Evolutionary conservation across 2,797 vertebrate species (phyloP).

Genomic region (Clarias platycephalus): DNA sequence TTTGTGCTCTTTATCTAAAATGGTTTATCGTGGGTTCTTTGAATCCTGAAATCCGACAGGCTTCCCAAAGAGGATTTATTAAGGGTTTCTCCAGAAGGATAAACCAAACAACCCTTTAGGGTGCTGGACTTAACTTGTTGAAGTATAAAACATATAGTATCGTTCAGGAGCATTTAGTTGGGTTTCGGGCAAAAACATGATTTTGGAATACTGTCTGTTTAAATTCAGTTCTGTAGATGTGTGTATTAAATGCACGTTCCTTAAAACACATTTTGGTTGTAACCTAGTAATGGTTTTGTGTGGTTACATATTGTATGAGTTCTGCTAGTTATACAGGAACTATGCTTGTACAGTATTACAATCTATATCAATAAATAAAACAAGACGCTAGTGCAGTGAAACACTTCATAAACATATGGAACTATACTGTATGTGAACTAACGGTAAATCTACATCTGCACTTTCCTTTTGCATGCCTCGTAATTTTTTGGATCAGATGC

Average conservation of each 20-base stretch:
- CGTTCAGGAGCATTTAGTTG: background rate
- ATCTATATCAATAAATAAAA: background rate
- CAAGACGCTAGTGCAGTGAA: background rate
- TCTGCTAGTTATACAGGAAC: background rate
- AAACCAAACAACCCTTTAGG: background rate
- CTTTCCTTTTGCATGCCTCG: background rate
- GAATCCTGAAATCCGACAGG: background rate
- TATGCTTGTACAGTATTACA: background rate
- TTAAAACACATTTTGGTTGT: background rate
- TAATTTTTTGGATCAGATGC: background rate
- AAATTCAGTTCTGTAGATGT: background rate
- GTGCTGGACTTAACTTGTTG: background rate
- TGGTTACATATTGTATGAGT: background rate
- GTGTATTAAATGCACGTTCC: background rate
- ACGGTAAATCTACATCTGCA: background rate
- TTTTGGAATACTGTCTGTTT: background rate
- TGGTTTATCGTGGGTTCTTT: background rate
- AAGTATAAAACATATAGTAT: background rate
- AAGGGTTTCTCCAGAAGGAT: background rate
- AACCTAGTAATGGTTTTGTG: background rate
- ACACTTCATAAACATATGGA: constrained; percentile 2
- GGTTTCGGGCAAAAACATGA: background rate
- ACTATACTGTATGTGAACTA: too few relatives aligned
- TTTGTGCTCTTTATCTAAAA: background rate
- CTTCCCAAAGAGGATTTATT: background rate